Conservation (phyloP, 2,888 invertebrate species). For the Monochamus alternatus region DNA sequence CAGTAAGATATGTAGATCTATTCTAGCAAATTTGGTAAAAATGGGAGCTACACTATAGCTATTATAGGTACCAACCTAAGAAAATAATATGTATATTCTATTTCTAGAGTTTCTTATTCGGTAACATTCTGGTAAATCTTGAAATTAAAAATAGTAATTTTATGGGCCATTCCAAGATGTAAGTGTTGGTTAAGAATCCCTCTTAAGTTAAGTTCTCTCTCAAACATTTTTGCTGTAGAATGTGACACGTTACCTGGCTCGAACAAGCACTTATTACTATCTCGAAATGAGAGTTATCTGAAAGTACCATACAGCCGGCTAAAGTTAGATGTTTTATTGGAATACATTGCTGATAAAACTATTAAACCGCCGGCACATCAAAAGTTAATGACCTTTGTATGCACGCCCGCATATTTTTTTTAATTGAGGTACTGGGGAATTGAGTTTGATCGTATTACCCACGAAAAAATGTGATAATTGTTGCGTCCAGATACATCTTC, state of each 20-base stretch:
- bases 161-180: too few species aligned
- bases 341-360: slow-evolving; percentile 24
- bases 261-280: not conserved
- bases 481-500: not conserved
- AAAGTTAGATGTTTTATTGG: slow-evolving; percentile 34
- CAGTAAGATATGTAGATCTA: too few species aligned
- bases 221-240: not conserved
- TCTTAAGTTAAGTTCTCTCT: too few species aligned
- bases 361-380: slow-evolving; percentile 22
- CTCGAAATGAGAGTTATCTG: slow-evolving; percentile 5
- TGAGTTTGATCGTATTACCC: slow-evolving; percentile 1
- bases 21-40: too few species aligned
- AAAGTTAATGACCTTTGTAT: slow-evolving; percentile 31
- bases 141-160: too few species aligned
- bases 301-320: slow-evolving; percentile 6
- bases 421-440: slow-evolving; percentile 25
- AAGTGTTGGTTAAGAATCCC: too few species aligned
- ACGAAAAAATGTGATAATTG: slow-evolving; percentile 5
- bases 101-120: too few species aligned
- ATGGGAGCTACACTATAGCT: too few species aligned
- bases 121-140: too few species aligned
- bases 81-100: too few species aligned
- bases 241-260: not conserved
- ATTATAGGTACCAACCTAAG: too few species aligned
- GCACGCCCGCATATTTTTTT: slow-evolving; percentile 31